Percentiles rank a stretch among this genome's conserved stretches.
phyloP scores from a whole-genome alignment of 2,888 invertebrate species.

The Parnassius orleans region DNA sequence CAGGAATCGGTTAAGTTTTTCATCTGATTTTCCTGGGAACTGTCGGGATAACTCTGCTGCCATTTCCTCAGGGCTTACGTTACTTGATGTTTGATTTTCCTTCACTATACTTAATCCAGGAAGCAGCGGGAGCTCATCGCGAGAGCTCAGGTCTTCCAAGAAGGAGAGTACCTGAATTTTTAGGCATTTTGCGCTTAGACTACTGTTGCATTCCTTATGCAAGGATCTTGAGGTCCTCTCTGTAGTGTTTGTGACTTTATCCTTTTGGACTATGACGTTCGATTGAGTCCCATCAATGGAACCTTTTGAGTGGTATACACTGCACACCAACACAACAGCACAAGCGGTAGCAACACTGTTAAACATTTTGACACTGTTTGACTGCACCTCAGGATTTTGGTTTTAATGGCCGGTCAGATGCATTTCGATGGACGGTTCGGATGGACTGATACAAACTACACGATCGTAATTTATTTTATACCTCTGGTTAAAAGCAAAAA shows the following conservation, averaged over 20 bases:
- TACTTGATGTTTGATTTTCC: constrained; percentile 70
- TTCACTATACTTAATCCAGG: constrained; percentile 89
- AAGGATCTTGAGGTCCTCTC: constrained; percentile 61
- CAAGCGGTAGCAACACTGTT: constrained; percentile 44
- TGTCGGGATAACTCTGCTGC: constrained; percentile 86
- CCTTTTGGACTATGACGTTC: constrained; percentile 38
- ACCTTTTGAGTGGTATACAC: constrained; percentile 42
- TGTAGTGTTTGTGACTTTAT: constrained; percentile 35
- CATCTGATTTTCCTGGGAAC: constrained; percentile 88
- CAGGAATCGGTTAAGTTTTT: constrained; percentile 87
- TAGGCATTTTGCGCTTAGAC: constrained; percentile 85
- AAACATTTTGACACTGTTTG: constrained; percentile 54
- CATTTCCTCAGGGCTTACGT: constrained; percentile 80
- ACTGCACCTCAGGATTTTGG: constrained; percentile 16
- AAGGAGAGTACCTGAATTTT: constrained; percentile 89
- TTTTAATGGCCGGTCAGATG: constrained; percentile 26
- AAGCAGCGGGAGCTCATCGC: constrained; percentile 84
- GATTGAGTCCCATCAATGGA: constrained; percentile 55
- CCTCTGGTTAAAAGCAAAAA: constrained; percentile 51
- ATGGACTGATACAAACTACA: constrained; percentile 54
- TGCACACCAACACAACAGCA: constrained; percentile 49
- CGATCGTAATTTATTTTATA: constrained; percentile 67
- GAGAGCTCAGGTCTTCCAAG: constrained; percentile 86
- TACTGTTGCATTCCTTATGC: constrained; percentile 66
- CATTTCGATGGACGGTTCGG: constrained; percentile 54